phyloP scores from a whole-genome alignment of 2,113 vertebrate species.

The Jaculus jaculus region DNA sequence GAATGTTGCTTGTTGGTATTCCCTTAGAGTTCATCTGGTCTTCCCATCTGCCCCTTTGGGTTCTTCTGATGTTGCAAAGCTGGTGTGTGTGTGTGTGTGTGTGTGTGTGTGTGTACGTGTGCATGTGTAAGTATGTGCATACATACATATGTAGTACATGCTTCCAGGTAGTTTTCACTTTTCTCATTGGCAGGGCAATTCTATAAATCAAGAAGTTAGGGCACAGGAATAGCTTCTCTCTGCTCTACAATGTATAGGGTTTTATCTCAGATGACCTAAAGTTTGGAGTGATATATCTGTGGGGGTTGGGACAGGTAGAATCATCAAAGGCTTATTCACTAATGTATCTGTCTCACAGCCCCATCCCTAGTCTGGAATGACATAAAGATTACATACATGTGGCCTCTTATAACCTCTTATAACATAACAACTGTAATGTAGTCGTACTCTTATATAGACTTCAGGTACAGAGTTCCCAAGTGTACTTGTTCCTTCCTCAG shows the following conservation, averaged over 20 bases:
- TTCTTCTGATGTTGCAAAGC: too few species aligned
- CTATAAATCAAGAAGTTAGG: background rate
- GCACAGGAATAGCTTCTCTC: background rate
- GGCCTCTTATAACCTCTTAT: conserved; percentile 11
- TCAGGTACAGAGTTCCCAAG: background rate
- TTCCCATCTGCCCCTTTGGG: too few species aligned
- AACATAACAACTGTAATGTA: background rate
- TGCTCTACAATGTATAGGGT: background rate
- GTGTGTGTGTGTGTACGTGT: too few species aligned
- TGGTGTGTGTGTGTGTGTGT: too few species aligned
- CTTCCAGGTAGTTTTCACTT: too few species aligned
- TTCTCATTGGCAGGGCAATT: background rate
- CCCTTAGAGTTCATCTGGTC: too few species aligned
- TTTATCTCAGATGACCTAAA: conserved; percentile 40
- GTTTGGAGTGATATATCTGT: conserved; percentile 5
- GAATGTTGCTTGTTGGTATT: too few species aligned
- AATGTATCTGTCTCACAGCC: conserved; percentile 7
- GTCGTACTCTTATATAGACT: background rate
- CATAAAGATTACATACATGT: background rate
- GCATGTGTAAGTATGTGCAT: too few species aligned
- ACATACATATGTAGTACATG: too few species aligned
- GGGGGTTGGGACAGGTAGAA: background rate
- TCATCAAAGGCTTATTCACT: conserved; percentile 26
- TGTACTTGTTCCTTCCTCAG: background rate
- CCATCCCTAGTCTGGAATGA: background rate